Percentiles rank a stretch among this genome's conserved stretches.
Conservation (phyloP, 2,113 vertebrate species). For the human region GRCh38 chr12:68538001-68538500, state of each 20-base stretch:
- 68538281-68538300: neutral
- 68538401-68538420: too few relatives aligned
- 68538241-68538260: neutral
- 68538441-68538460: neutral
- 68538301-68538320: neutral
- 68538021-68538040: neutral
- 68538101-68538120: neutral
- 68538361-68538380: neutral
- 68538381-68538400: too few relatives aligned
- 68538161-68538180: neutral
- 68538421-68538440: too few relatives aligned
- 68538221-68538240: neutral
- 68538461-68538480: neutral
- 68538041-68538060: neutral
- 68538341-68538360: neutral
- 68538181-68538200: constrained; percentile 41
- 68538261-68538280: neutral
- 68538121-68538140: neutral
- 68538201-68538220: neutral
- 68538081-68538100: too few relatives aligned
- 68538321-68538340: neutral
- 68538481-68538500: neutral
- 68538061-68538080: neutral
- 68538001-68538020: neutral
- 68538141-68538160: neutral